Evolutionary conservation across 2,888 invertebrate species (phyloP).

Genomic region (Halictus ligatus): DNA sequence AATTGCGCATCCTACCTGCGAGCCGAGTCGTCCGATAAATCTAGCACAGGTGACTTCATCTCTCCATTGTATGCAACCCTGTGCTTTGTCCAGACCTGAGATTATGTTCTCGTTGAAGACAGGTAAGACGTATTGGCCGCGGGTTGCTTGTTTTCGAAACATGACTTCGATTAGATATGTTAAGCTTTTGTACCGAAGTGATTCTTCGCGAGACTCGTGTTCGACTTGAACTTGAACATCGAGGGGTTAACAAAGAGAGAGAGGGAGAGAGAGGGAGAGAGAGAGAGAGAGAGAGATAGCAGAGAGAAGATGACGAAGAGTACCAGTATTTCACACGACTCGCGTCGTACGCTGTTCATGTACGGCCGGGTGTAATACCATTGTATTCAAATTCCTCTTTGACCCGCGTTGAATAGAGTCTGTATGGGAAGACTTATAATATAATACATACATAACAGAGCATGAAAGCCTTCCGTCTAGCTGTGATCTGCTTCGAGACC

Average conservation of each 20-base stretch:
- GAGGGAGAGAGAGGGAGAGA: background rate
- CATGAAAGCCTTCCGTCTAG: background rate
- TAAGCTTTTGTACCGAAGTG: background rate
- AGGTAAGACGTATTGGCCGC: background rate
- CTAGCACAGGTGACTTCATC: background rate
- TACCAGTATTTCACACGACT: background rate
- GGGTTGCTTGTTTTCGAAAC: background rate
- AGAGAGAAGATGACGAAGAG: background rate
- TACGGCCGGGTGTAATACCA: background rate
- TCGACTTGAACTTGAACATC: background rate
- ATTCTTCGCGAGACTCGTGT: background rate
- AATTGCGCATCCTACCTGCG: background rate
- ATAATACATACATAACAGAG: background rate
- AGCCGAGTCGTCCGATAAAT: background rate
- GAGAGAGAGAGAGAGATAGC: background rate
- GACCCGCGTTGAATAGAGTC: background rate
- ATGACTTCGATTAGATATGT: background rate
- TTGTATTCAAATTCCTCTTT: constrained; percentile 13
- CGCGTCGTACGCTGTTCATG: background rate
- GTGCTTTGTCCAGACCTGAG: background rate
- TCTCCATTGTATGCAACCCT: background rate
- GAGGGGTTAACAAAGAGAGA: background rate
- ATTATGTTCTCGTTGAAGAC: background rate
- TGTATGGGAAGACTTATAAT: background rate
- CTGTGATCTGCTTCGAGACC: background rate